Conservation (phyloP, 2,113 vertebrate genomes). For the Holacanthus passer region DNA sequence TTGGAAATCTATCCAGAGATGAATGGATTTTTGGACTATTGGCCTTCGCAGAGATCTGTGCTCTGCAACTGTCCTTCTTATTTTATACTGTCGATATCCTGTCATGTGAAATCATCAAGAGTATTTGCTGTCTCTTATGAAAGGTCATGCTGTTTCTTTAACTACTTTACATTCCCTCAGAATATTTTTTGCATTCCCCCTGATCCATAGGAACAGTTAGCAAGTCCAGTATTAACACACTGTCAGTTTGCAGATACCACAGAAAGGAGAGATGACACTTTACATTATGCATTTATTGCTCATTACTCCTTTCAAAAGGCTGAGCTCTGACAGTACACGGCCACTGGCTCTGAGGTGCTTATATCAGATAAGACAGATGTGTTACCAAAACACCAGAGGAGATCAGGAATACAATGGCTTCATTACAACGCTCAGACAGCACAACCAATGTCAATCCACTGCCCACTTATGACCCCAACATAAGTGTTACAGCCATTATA, state of each 20-base stretch:
- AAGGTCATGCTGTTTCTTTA: background rate
- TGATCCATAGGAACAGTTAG: background rate
- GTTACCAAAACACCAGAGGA: background rate
- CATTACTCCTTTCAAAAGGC: conserved; percentile 8
- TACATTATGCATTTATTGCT: background rate
- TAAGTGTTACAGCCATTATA: conserved; percentile 2
- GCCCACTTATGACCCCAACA: background rate
- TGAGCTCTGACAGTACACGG: background rate
- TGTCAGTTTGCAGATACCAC: background rate
- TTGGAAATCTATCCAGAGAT: too few relatives aligned
- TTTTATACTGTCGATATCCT: background rate
- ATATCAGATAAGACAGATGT: conserved; percentile 11
- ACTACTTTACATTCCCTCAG: too few relatives aligned
- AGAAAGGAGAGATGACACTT: background rate
- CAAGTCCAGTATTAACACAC: background rate
- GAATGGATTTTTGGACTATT: too few relatives aligned
- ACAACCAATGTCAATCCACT: background rate
- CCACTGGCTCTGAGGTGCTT: background rate
- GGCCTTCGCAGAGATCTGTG: too few relatives aligned
- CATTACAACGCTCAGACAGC: background rate
- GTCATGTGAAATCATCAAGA: background rate
- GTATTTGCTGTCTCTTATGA: background rate
- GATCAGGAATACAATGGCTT: background rate
- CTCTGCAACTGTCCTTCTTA: too few relatives aligned
- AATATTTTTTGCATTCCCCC: too few relatives aligned